These are phyloP conservation scores for Pelvicachromis taeniatus DNA, from an alignment of 2,113 vertebrate genomes.

Conservation along the genomic window DNA sequence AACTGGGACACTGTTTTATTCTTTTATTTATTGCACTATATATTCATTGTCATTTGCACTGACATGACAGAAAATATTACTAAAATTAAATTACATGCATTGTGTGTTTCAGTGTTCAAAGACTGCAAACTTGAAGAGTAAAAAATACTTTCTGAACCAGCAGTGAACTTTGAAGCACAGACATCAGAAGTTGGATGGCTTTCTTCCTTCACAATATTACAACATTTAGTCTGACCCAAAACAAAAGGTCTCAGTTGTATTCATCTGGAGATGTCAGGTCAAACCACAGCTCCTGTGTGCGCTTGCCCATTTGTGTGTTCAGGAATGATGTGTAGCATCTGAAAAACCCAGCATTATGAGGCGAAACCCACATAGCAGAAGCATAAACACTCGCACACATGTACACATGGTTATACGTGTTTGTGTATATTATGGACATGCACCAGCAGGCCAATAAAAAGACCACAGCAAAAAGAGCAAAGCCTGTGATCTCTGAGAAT, in stretches of 20 bases:
- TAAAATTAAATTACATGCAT: neutral
- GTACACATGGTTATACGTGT: neutral
- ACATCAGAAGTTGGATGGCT: neutral
- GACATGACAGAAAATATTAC: neutral
- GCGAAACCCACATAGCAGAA: slow-evolving; percentile 36
- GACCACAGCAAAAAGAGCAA: slow-evolving; percentile 59
- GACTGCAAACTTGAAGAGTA: neutral
- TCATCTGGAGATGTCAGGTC: neutral
- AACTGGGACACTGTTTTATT: neutral
- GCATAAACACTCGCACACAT: slow-evolving; percentile 32
- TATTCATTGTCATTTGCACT: neutral
- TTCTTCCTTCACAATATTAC: neutral
- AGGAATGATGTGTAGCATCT: slow-evolving; percentile 1
- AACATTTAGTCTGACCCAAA: neutral
- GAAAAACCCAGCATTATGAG: neutral
- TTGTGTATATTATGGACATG: slow-evolving; percentile 20
- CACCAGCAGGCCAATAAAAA: slow-evolving; percentile 31
- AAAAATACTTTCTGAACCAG: neutral
- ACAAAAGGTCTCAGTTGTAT: neutral
- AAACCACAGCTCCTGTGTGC: slow-evolving; percentile 1
- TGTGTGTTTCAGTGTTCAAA: neutral
- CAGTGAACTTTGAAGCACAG: neutral
- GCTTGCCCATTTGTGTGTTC: neutral
- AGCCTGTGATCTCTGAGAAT: slow-evolving; percentile 51
- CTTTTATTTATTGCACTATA: neutral